Evolutionary conservation across 1,140 invertebrate species (phyloP), one percentile per base, ranked within the genome.

Genomic region (Diachasma alloeum): DNA sequence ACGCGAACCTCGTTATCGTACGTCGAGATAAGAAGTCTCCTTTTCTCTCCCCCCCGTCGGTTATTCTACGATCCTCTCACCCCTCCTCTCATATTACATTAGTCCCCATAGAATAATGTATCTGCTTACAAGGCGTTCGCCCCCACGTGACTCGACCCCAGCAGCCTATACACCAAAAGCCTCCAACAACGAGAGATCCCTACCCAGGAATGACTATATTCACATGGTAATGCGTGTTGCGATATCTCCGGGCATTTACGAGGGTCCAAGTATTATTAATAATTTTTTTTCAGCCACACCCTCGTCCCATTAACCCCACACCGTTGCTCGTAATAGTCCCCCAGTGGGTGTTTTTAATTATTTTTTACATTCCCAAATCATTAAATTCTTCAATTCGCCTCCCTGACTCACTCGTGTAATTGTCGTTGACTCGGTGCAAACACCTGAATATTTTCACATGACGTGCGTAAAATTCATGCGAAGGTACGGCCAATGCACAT

Each of bases 201-300:
- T 77, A 53, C 67, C 31, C 46, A 39, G 75, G 83, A 83, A 84
- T 82, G 81, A 87, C 86, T 87, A 86, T 86, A 89, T 89, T 89
- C 87, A 87, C 86, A 89, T 89, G 87, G 84, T 89, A 89, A 88
- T 89, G 85, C 83, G 83, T 85, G 80, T 84, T 82, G 81, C 77
- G 83, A 87, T 87, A 88, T 87, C 86, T 85, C 80, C 79, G 74
- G 31, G 73, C 79, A 72, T 42, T 59, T 59, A 82, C 82, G 81
- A 83, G 84, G 83, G 84, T 84, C 53, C 81, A 87, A 86, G 82
- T 82, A 85, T 87, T 87, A 89, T 87, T 88, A 88, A 89, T 87
- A 87, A 88, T 89, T 87, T 87, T 78, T 63, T 26, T 13, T n/a
- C 3, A 26, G 53, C 44, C 53, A 75, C 74, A 70, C 74, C 74